Evolutionary conservation across 2,113 vertebrate species (phyloP).

Genomic region (Eleginops maclovinus): DNA sequence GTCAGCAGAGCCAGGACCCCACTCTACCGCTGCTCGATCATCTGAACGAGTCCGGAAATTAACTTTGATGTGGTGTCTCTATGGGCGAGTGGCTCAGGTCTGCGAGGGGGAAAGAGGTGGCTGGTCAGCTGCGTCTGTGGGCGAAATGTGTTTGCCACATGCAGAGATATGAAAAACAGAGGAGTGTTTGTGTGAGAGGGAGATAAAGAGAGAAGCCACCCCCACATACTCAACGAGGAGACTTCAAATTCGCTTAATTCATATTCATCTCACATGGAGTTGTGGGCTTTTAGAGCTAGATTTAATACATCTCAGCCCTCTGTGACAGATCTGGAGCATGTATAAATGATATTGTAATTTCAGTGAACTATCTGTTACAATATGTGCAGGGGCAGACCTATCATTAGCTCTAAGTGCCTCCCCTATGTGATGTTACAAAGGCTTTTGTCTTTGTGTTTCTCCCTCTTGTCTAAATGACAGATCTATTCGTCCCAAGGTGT

Average conservation of each 20-base stretch:
- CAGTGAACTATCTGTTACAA: conserved; percentile 56
- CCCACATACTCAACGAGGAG: conserved; percentile 29
- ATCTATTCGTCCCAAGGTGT: too few species aligned
- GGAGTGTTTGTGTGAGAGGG: conserved; percentile 25
- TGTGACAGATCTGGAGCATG: conserved; percentile 64
- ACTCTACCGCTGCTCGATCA: conserved; percentile 45
- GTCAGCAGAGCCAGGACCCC: conserved; percentile 62
- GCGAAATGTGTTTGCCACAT: conserved; percentile 57
- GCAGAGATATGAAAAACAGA: conserved; percentile 36
- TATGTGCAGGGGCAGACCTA: conserved; percentile 43
- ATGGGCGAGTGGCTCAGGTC: conserved; percentile 49
- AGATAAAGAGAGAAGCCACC: conserved; percentile 24
- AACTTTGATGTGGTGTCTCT: conserved; percentile 54
- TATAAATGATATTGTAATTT: conserved; percentile 66
- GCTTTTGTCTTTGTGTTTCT: conserved; percentile 14
- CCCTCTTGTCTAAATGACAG: too few species aligned
- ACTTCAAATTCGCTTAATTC: conserved; percentile 47
- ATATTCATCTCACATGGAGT: conserved; percentile 44
- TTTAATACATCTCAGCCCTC: conserved; percentile 52
- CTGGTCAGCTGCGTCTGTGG: conserved; percentile 52
- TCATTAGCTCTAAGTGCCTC: conserved; percentile 43
- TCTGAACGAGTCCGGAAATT: conserved; percentile 66
- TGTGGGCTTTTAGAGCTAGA: conserved; percentile 41
- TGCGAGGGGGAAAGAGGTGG: conserved; percentile 12
- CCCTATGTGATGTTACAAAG: neutral